Percentiles rank a stretch among this genome's conserved stretches.
phyloP scores from a whole-genome alignment of 2,888 invertebrate genomes.

The Cantharis rufa region DNA sequence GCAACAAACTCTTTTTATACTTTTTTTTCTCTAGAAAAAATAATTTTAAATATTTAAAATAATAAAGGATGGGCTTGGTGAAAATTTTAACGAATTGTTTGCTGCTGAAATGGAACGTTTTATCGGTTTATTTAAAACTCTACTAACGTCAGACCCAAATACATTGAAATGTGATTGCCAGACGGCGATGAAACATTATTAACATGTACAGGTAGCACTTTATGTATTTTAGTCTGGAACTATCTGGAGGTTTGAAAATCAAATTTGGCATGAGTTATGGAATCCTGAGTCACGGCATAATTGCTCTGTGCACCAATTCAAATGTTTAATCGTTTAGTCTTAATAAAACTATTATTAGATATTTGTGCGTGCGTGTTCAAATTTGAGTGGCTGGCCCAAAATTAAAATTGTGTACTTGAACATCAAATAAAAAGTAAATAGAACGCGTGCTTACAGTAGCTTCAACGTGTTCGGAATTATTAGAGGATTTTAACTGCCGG shows the following conservation, averaged over 20 bases:
- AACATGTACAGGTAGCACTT: slow-evolving; percentile 24
- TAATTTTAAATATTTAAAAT: slow-evolving; percentile 15
- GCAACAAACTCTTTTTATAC: not conserved
- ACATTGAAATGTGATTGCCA: slow-evolving; percentile 31
- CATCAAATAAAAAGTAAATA: slow-evolving; percentile 8
- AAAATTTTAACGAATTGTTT: slow-evolving; percentile 16
- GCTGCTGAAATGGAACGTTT: slow-evolving; percentile 16
- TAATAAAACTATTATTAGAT: slow-evolving; percentile 7
- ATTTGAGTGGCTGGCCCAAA: slow-evolving; percentile 11
- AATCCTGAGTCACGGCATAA: not conserved
- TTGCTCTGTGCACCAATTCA: not conserved
- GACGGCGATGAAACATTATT: slow-evolving; percentile 25
- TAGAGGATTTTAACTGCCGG: slow-evolving; percentile 10
- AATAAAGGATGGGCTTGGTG: slow-evolving; percentile 14
- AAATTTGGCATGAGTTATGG: not conserved
- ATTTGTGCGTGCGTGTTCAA: slow-evolving; percentile 8
- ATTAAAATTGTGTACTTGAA: not conserved
- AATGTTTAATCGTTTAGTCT: not conserved
- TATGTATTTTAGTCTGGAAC: slow-evolving; percentile 13
- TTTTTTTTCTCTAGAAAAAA: not conserved
- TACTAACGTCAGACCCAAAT: slow-evolving; percentile 27
- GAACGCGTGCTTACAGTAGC: slow-evolving; percentile 13
- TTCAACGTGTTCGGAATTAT: slow-evolving; percentile 17
- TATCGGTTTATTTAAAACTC: slow-evolving; percentile 28
- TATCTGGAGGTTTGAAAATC: slow-evolving; percentile 13